Evolutionary conservation across 2,888 invertebrate genomes (phyloP), one percentile per base, ranked within the genome.

Genomic region (Caenorhabditis panamensis): DNA sequence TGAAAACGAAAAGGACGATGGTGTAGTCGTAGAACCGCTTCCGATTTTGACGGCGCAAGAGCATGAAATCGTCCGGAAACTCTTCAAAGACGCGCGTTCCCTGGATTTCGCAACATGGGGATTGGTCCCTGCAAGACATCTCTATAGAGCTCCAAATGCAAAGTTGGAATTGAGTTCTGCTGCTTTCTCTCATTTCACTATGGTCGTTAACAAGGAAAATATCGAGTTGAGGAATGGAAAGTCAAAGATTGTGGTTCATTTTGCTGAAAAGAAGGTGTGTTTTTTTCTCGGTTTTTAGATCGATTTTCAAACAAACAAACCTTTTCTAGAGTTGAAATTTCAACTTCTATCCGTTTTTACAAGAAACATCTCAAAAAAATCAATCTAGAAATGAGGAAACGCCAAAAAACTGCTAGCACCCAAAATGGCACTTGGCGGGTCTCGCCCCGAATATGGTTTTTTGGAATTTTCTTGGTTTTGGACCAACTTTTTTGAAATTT

Each of bases 191-290:
- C 85, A 85, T 37, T 85, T 85, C 49, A 84, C 84, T 1, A 51
- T 83, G 24, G 82, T 81, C 58, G 79, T 75, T 1, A 80, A 80
- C n/a, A 58, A 68, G 28, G 80, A 85, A n/a, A 61, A 67, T 18
- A 71, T 79, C 16, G 85, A 85, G 53, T 26, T 85, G 47, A 56
- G 85, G 11, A 82, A 71, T 51, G 85, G 83, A 41, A 85, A 85
- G 63, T 69, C 79, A 6, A 82, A 82, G 54, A 85, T 85, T 31
- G 69, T 84, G 18, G 79, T 84, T 28, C 84, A 84, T 56, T 77
- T 59, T 36, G 67, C 59, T 1, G 66, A 63, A 9, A 67, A 61
- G n/a, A 72, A 72, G 77, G 81, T 77, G n/a, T n/a, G n/a, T n/a
- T n/a, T n/a, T n/a, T n/a, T n/a, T n/a, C n/a, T n/a, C n/a, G n/a